A percentile compares a stretch with the other conserved stretches of the same genome.
These are phyloP conservation scores for Xerus inauris DNA, from an alignment of 2,113 vertebrate genomes.

Conservation along the genomic window DNA sequence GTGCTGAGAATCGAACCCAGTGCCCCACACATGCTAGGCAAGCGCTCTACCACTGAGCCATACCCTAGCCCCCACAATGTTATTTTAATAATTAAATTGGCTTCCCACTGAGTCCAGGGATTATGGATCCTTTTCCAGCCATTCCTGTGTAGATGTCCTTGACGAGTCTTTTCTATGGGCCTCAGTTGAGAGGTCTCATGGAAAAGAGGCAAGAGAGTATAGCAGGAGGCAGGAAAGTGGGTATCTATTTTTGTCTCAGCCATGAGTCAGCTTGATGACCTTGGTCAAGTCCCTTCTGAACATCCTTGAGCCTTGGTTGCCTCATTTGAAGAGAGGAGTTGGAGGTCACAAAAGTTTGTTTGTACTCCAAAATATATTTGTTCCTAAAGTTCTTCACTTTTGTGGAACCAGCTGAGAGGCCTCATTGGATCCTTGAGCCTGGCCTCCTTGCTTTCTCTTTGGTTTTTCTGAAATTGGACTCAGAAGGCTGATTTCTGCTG, in stretches of 20 bases:
- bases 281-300: slow-evolving; percentile 38
- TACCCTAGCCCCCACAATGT: no score
- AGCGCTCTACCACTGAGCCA: no score
- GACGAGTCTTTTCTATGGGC: not conserved
- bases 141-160: slow-evolving; percentile 38
- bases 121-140: not conserved
- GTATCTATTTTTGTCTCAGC: slow-evolving; percentile 67
- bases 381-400: slow-evolving; percentile 25
- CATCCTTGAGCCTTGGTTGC: slow-evolving; percentile 60
- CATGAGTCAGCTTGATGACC: slow-evolving; percentile 75
- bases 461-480: not conserved
- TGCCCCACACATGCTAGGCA: no score
- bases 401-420: not conserved
- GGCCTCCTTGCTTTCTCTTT: not conserved
- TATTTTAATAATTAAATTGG: not conserved
- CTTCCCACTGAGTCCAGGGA: not conserved
- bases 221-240: slow-evolving; percentile 52
- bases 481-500: not conserved
- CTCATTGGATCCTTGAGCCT: not conserved
- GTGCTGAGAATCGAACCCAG: no score
- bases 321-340: slow-evolving; percentile 51
- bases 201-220: slow-evolving; percentile 38
- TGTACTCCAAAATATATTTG: not conserved
- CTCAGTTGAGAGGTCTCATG: slow-evolving; percentile 2
- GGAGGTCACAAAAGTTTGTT: slow-evolving; percentile 44